Evolutionary conservation across 2,888 invertebrate species (phyloP).

Genomic region (Drosophila macrospina): DNA sequence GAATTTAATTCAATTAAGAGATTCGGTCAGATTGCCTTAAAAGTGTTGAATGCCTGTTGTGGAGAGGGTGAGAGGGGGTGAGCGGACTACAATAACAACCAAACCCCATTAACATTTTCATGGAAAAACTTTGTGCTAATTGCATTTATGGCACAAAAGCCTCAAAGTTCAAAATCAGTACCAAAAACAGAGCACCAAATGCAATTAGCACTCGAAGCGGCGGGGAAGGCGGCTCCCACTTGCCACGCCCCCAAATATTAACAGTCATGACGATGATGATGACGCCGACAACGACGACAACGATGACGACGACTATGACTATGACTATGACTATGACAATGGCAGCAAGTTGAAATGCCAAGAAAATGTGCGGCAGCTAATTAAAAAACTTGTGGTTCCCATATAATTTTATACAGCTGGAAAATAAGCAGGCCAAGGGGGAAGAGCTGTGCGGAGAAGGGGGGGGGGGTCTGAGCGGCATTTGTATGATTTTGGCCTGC

Average conservation of each 20-base stretch:
- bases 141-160: conserved; percentile 65
- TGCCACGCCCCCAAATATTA: conserved; percentile 39
- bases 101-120: conserved; percentile 61
- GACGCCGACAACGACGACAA: conserved; percentile 42
- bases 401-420: conserved; percentile 54
- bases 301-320: conserved; percentile 15
- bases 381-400: conserved; percentile 69
- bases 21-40: conserved; percentile 34
- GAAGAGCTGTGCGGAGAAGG: too few species aligned
- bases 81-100: conserved; percentile 35
- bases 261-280: conserved; percentile 53
- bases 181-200: conserved; percentile 60
- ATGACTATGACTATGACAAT: conserved; percentile 11
- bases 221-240: conserved; percentile 12
- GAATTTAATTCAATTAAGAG: conserved; percentile 62
- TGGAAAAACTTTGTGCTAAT: conserved; percentile 61
- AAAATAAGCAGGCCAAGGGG: conserved; percentile 21
- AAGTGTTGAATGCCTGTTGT: conserved; percentile 10
- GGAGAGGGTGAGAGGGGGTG: background rate
- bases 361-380: conserved; percentile 71
- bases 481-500: conserved; percentile 47
- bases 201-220: conserved; percentile 70
- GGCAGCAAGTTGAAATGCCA: conserved; percentile 65
- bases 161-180: conserved; percentile 59
- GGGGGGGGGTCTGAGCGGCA: conserved; percentile 25